These are phyloP conservation scores for Steinernema carpocapsae DNA, from an alignment of 2,888 invertebrate genomes.

Conservation along the genomic window DNA sequence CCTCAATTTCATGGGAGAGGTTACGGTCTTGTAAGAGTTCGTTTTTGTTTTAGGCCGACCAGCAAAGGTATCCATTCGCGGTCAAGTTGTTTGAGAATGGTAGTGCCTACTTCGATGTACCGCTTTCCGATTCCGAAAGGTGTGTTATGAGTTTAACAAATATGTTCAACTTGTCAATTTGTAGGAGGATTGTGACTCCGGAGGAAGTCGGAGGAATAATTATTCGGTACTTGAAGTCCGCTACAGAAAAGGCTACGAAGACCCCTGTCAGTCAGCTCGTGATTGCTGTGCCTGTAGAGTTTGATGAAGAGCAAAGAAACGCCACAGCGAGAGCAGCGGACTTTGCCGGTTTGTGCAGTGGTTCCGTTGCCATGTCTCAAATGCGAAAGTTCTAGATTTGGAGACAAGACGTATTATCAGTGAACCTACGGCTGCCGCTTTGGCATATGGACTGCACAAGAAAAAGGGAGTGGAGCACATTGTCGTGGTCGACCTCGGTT, in stretches of 20 bases:
- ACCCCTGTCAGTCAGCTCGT: conserved; percentile 68
- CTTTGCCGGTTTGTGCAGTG: conserved; percentile 67
- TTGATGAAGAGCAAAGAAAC: conserved; percentile 71
- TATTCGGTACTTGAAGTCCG: conserved; percentile 56
- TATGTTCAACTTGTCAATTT: conserved; percentile 19
- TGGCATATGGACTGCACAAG: conserved; percentile 73
- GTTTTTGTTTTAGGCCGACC: conserved; percentile 54
- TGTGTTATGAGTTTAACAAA: conserved; percentile 37
- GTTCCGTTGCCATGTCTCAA: conserved; percentile 1
- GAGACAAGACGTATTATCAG: conserved; percentile 72
- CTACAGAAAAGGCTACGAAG: conserved; percentile 52
- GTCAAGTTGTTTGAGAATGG: conserved; percentile 60
- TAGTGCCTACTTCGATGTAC: conserved; percentile 63
- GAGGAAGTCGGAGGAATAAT: conserved; percentile 67
- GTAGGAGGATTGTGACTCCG: conserved; percentile 55
- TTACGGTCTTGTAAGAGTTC: no score
- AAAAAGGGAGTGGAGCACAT: conserved; percentile 71
- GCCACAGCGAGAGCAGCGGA: conserved; percentile 70
- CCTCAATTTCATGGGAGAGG: conserved; percentile 64
- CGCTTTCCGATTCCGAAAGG: conserved; percentile 56
- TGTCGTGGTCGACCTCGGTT: conserved; percentile 72
- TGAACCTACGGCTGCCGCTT: conserved; percentile 73
- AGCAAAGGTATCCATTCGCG: conserved; percentile 66
- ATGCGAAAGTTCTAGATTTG: conserved; percentile 66
- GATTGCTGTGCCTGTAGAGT: conserved; percentile 73